phyloP scores from a whole-genome alignment of 2,113 vertebrate genomes.

The Cochlearius cochlearius region DNA sequence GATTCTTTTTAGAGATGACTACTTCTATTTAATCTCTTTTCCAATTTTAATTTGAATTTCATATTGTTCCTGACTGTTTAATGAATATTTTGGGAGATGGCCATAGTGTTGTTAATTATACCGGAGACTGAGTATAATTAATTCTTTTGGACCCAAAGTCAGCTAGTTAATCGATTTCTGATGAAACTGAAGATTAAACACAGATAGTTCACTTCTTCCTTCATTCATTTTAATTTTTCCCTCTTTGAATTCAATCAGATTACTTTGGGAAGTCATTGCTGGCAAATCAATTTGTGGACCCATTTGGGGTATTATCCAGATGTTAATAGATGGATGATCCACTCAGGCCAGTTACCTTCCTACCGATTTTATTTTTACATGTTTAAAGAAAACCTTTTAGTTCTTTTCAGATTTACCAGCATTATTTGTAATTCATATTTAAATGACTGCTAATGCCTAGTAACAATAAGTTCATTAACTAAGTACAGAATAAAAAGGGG shows the following conservation, averaged over 20 bases:
- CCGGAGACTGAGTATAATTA: slow-evolving; percentile 81
- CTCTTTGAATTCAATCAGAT: slow-evolving; percentile 69
- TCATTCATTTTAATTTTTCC: slow-evolving; percentile 77
- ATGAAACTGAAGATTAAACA: slow-evolving; percentile 88
- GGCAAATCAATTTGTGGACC: slow-evolving; percentile 69
- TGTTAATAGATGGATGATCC: slow-evolving; percentile 62
- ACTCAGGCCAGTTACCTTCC: slow-evolving; percentile 17
- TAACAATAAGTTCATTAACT: slow-evolving; percentile 17
- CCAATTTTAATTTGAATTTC: slow-evolving; percentile 83
- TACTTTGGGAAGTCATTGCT: slow-evolving; percentile 70
- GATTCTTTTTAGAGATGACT: slow-evolving; percentile 78
- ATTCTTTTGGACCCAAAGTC: slow-evolving; percentile 84
- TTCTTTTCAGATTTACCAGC: slow-evolving; percentile 2
- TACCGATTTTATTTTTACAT: not conserved
- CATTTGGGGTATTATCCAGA: slow-evolving; percentile 62
- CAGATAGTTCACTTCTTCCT: slow-evolving; percentile 78
- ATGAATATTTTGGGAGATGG: slow-evolving; percentile 86
- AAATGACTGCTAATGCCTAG: slow-evolving; percentile 11
- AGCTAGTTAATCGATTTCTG: slow-evolving; percentile 87
- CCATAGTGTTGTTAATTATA: slow-evolving; percentile 85
- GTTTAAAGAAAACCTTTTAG: not conserved
- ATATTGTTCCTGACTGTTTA: slow-evolving; percentile 83
- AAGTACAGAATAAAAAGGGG: not conserved
- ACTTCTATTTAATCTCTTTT: slow-evolving; percentile 80
- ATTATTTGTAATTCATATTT: slow-evolving; percentile 48